Base-by-base conservation (phyloP, 2,797 vertebrate genomes). In the Anguilla megastoma region DNA sequence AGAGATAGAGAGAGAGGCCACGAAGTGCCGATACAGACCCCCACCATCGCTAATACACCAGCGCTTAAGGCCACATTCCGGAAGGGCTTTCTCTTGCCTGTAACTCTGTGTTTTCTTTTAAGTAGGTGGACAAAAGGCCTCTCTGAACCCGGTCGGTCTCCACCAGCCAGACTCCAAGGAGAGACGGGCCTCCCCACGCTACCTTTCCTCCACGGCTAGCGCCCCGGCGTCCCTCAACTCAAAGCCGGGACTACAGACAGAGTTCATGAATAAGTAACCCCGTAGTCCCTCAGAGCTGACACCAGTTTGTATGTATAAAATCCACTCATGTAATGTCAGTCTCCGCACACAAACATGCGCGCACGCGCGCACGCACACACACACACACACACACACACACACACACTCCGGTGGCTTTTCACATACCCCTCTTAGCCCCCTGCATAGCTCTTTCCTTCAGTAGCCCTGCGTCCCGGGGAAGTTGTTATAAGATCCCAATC, bases 401-500 rank as follows among this genome's bases (percentile, higher is more conserved):
- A 85, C 87, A 58, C 45, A n/a, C 58, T 56, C 41, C 24, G 10
- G 10, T 12, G 79, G 54, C 24, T 16, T 14, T 45, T 86, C 85
- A 88, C 88, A 63, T 87, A 89, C 88, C 88, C 50, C 24, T 83
- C 58, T n/a, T 50, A 27, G 80, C 41, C 80, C 63, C 80, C 85
- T 89, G 76, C 88, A 89, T 89, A 12, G 85, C 88, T 89, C 79
- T 50, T 30, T 89, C 85, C 30, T 52, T 4, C 58, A 60, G 69
- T 58, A 33, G n/a, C 30, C n/a, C 52, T 18, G 27, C 8, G 41
- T 74, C 85, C 41, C 12, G 27, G 9, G 0, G 85, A 27, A 86
- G 36, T n/a, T 7, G 54, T 10, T 33, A 21, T 36, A 27, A 52
- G 10, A 58, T n/a, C 83, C 83, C 2, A 27, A 2, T 85, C 5